Evolutionary conservation across 2,888 invertebrate species (phyloP), one percentile per base, ranked within the genome.

Genomic region (Lasioglossum pauxillum): DNA sequence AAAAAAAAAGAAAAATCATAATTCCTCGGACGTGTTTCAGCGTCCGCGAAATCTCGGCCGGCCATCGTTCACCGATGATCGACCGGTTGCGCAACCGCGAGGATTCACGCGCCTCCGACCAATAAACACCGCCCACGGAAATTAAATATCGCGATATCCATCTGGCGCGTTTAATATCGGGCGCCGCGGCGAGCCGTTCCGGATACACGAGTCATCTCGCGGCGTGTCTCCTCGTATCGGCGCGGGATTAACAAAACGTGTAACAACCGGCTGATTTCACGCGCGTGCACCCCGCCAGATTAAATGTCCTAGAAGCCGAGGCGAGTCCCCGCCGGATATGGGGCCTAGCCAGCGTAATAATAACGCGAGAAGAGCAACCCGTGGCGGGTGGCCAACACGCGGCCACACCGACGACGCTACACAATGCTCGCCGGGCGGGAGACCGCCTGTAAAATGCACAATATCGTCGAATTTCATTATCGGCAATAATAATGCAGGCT

Each of bases 391-490:
- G 90, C 90, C 90, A 90, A 82, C 89, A 90, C 91, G 93, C 90
- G 93, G 93, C 94, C 89, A 91, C 91, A n/a, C 57, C 57, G 57
- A 12, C 91, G 92, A 91, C 91, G 92, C 91, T 92, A 5, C 89
- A 69, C 69, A 69, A 88, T 87, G 88, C 38, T 44, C 67, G 74
- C 75, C 44, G n/a, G 12, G 84, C 38, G 46, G 80, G 46, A 71
- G 83, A 78, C 83, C 87, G 91, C 89, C 94, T 91, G 94, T 91
- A 91, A 95, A 95, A 94, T 95, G 95, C 93, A 95, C 95, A 94
- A 94, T 95, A 94, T 95, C 95, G 93, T 95, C 94, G 94, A 95
- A 95, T 95, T 95, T 95, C 95, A 95, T 95, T 95, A 95, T 95
- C 94, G 94, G 93, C 69, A 90, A 92, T 94, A 93, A 95, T 95